A percentile compares a stretch with the other conserved stretches of the same genome.
Conservation (phyloP, 2,888 invertebrate species). For the Pseudanteris insignis region DNA sequence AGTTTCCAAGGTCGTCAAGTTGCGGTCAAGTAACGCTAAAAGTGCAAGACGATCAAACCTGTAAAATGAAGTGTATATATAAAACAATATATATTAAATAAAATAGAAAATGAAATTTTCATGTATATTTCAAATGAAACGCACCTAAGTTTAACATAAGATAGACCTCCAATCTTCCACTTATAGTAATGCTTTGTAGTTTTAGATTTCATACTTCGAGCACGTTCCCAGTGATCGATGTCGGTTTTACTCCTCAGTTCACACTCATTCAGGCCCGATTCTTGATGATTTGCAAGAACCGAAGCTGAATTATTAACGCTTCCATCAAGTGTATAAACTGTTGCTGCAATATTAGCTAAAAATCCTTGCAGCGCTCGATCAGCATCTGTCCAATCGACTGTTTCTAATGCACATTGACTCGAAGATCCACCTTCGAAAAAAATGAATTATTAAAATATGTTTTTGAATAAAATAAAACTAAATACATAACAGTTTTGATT, state of each 20-base stretch:
- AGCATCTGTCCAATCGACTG: constrained; percentile 51
- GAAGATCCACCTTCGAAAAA: constrained; percentile 8
- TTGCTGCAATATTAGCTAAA: constrained; percentile 50
- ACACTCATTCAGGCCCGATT: constrained; percentile 70
- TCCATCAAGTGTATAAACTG: constrained; percentile 49
- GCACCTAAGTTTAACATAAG: constrained; percentile 79
- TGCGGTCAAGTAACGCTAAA: constrained; percentile 91
- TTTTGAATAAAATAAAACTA: no score
- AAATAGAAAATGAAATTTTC: neutral
- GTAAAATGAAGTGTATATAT: neutral
- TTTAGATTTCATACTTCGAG: constrained; percentile 70
- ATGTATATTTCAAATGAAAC: constrained; percentile 60
- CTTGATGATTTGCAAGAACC: constrained; percentile 67
- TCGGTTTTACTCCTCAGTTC: constrained; percentile 70
- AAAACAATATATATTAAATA: neutral
- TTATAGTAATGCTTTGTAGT: constrained; percentile 75
- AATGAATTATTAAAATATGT: neutral
- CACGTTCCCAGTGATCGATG: constrained; percentile 69
- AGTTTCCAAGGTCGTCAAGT: constrained; percentile 84
- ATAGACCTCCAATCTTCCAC: constrained; percentile 70
- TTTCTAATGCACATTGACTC: constrained; percentile 17
- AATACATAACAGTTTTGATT: no score
- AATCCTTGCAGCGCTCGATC: constrained; percentile 58
- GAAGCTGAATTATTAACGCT: constrained; percentile 15
- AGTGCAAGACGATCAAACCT: constrained; percentile 91